phyloP scores from a whole-genome alignment of 1,140 invertebrate genomes.

The Papilio machaon region DNA sequence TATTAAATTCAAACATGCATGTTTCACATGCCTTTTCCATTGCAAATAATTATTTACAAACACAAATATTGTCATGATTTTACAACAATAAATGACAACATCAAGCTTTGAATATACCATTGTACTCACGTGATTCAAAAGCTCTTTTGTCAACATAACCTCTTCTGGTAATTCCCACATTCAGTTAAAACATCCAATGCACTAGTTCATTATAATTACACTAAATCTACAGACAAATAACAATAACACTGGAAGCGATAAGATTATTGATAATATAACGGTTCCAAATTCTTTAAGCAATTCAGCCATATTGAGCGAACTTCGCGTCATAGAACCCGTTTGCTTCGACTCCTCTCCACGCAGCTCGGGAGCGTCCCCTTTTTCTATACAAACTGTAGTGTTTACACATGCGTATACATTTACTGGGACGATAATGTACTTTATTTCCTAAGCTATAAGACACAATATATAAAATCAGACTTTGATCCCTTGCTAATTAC shows the following conservation, averaged over 20 bases:
- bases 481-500: not conserved
- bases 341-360: slow-evolving; percentile 42
- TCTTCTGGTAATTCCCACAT: slow-evolving; percentile 42
- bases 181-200: not conserved
- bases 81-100: not conserved
- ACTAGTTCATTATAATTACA: not conserved
- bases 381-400: slow-evolving; percentile 63
- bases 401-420: slow-evolving; percentile 52
- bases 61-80: not conserved
- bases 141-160: slow-evolving; percentile 73
- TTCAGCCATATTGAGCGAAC: slow-evolving; percentile 26
- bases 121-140: slow-evolving; percentile 61
- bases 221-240: not conserved
- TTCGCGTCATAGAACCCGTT: slow-evolving; percentile 44
- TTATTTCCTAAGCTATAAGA: not conserved
- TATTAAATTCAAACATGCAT: too few species aligned
- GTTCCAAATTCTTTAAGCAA: slow-evolving; percentile 29
- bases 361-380: slow-evolving; percentile 52
- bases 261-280: slow-evolving; percentile 29
- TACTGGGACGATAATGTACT: not conserved
- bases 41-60: not conserved
- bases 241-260: slow-evolving; percentile 6
- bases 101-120: not conserved
- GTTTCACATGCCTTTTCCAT: too few species aligned
- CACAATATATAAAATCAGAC: not conserved